Evolutionary conservation across 2,888 invertebrate genomes (phyloP), one percentile per base, ranked within the genome.

Genomic region (Amiota communis): DNA sequence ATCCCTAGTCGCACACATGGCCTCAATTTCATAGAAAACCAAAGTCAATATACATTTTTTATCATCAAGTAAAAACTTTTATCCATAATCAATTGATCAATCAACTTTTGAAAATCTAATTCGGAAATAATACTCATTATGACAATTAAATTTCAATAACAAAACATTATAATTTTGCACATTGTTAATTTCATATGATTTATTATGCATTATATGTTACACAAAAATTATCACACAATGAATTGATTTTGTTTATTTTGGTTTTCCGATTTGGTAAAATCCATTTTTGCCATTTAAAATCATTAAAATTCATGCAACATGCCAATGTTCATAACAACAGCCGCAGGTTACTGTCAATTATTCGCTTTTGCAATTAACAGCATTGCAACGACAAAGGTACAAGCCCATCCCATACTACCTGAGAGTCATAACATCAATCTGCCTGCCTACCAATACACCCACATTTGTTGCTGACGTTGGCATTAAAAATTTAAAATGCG

Each of bases 311-410:
- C 70, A 61, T 48, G 47, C 48, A 70, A 36, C 61, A 67, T 56
- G n/a, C 72, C 48, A 46, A 13, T 36, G 3, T 36, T 36, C 36
- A 36, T 23, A 47, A 70, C 72, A 46, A 51, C 65, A 69, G 79
- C 76, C 74, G 78, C 75, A 76, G 75, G 76, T 77, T 75, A 73
- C 76, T 77, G 81, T 82, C 84, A 85, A 82, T 85, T 85, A 84
- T 82, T 76, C 77, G 76, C 80, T 76, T 77, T 77, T 69, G 83
- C 83, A 82, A 82, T 82, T 82, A 82, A 81, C 85, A 36, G 36
- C 8, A 76, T 78, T 73, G 76, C 73, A 79, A 77, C 75, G 67
- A 64, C 68, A 23, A 47, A 15, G 71, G 47, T 71, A 15, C 15
- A 59, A 23, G 23, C 36, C 36, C 2, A 36, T 36, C 36, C 36